Evolutionary conservation across 2,797 vertebrate species (phyloP), one percentile per base, ranked within the genome.

Genomic region (Acanthis flammea): DNA sequence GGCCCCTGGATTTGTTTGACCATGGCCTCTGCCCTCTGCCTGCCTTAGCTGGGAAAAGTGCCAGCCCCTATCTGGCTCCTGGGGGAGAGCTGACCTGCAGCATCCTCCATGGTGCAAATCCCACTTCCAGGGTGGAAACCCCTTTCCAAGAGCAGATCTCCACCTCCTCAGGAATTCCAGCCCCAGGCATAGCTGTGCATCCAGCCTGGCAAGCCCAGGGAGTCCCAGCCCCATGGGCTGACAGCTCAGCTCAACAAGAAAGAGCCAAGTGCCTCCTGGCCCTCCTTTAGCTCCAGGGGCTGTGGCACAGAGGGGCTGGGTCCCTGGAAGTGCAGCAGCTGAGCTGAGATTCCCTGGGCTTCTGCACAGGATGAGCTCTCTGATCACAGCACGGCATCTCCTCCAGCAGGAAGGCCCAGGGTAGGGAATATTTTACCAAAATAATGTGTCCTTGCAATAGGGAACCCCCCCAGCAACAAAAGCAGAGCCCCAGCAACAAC

Each of bases 1-100:
- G 33, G 74, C 48, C 63, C 35, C 66, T 80, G 70, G 33, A 45
- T 90, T 67, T 55, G 54, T 92, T 62, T 62, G 15, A 61, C 88
- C 45, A 2, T 41, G 70, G 44, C 22, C 53, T 16, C 24, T 80
- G 61, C 65, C 27, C 66, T 42, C 68, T 83, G 80, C 50, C 24
- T 23, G 31, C 31, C 50, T 55, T 27, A 93, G 61, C n/a, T 60
- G 74, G 74, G 71, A 71, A 78, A 89, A 22, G 31, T 11, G 21
- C 86, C 91, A 86, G 57, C 33, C 41, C 1, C 0, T 9, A 27
- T 24, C 57, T 45, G 24, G 27, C 41, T 66, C 45, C 62, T 2
- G 0, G 17, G 45, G 51, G 9, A 72, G 31, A 76, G 47, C 54
- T 57, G 45, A 47, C 61, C 76, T 45, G 35, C 8, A 6, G 73